These are phyloP conservation scores for Bradypodion pumilum DNA, from an alignment of 2,797 vertebrate genomes.

Conservation along the genomic window DNA sequence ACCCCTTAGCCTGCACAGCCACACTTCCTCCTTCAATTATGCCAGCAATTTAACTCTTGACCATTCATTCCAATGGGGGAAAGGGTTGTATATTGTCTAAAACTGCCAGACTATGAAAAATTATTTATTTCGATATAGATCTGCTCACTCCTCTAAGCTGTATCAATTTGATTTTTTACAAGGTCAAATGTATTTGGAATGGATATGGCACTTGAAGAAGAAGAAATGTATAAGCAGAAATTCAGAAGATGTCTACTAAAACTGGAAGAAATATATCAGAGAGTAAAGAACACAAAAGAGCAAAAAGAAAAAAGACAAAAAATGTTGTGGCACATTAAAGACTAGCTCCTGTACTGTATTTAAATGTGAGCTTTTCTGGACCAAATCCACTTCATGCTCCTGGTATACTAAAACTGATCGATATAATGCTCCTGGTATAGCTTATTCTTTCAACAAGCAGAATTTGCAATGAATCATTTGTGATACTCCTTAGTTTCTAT, in stretches of 20 bases:
- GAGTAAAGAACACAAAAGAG: too few relatives aligned
- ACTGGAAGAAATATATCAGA: too few relatives aligned
- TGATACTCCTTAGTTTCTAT: background rate
- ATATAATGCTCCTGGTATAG: background rate
- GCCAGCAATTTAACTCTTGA: background rate
- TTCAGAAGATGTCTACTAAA: background rate
- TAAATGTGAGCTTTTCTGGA: too few relatives aligned
- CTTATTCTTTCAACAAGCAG: background rate
- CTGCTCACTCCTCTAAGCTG: accelerated
- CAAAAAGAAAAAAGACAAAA: too few relatives aligned
- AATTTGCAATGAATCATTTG: background rate
- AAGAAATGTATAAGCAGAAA: too few relatives aligned
- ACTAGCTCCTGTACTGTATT: too few relatives aligned
- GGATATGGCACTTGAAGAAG: too few relatives aligned
- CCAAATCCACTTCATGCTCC: too few relatives aligned
- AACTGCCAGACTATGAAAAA: background rate
- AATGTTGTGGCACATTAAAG: too few relatives aligned
- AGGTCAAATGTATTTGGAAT: background rate
- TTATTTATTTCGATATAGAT: background rate
- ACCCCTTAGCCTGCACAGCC: background rate
- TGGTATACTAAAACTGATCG: too few relatives aligned
- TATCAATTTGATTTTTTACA: background rate
- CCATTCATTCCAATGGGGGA: background rate
- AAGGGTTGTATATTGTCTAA: background rate
- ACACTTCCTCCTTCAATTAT: background rate